Base-by-base conservation (phyloP, 2,797 vertebrate species). In the Valencia hispanica region DNA sequence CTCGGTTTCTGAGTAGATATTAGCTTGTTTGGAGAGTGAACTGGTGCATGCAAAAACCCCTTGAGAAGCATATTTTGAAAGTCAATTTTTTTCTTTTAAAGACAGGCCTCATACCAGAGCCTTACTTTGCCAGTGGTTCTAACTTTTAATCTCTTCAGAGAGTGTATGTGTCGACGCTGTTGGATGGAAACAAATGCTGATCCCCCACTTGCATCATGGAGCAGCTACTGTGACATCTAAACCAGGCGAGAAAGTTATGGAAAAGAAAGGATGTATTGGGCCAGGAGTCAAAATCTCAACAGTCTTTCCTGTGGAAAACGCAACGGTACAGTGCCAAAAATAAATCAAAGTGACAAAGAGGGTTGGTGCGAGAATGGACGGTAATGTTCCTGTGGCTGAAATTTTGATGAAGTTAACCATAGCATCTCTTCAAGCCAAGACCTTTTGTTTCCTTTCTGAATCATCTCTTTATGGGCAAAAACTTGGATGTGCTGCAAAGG, bases 241-340 rank as follows among this genome's bases (percentile, higher is more conserved):
- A 92, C 84, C 86, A 87, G 87, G 87, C 89, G 48, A 83, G 82
- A 80, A 93, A 91, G 88, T 92, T 88, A 89, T 92, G 93, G 93
- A 94, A 95, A 95, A 90, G 84, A 92, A 84, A 79, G 74, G 83
- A 88, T 61, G 82, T 77, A 80, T 84, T 87, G 88, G 77, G 85
- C 89, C 77, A 91, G 87, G 91, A 94, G 88, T 94, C 88, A 80
- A 87, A 90, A 94, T 93, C 86, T 90, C 88, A 86, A 92, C 89
- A 89, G 89, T 91, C 94, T 92, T 91, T 91, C 86, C 90, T 91
- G 87, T 94, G 93, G 94, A 95, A 95, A 95, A 91, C 92, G 81
- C 61, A 82, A 78, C 89, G 77, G 78, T 48, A 59, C 45, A 43
- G 85, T 88, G 92, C 92, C 94, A 94, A 91, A 93, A 93, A 89